Evolutionary conservation across 2,113 vertebrate genomes (phyloP), one percentile per base, ranked within the genome.

Genomic region (Empidonax alnorum): DNA sequence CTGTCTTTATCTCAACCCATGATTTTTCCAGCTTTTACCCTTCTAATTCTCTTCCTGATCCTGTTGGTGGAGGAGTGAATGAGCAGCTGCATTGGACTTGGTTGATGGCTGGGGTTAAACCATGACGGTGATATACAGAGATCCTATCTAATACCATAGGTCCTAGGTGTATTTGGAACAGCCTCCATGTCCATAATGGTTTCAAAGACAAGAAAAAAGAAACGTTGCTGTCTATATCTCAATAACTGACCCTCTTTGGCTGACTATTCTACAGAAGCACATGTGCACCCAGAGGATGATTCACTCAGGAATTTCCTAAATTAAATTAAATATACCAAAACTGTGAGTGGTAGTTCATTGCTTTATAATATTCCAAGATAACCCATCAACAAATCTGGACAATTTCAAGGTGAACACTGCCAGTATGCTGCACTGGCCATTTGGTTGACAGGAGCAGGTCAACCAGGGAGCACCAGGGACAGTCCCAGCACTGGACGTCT

Each of bases 81-180:
- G 20, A 75, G 16, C 8, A 30, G 23, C 19, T 68, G 10, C 0
- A 0, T n/a, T 28, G 6, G 20, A 3, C 8, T 39, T 75, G 10
- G n/a, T n/a, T 41, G 20, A 17, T 68, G 47, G 3, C 35, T 61
- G 30, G 30, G 24, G 5, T 61, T 67, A 39, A 74, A 46, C 23
- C 23, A 28, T 39, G 46, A 30, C 20, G 4, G 33, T 21, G 23
- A 25, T 9, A 58, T 13, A 75, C 1, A 55, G 7, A 35, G 21
- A 88, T 63, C 6, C 27, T 16, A 46, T 39, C 17, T 72, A 49
- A 78, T 75, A 63, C 9, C 23, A 21, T 10, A 61, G 18, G 5
- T 27, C 6, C 21, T 59, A 50, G 17, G 12, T 46, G 46, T 63
- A 63, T 72, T 82, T 78, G 65, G 6, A 50, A 68, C 6, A 46